Base-by-base conservation (phyloP, 2,113 vertebrate species). In the Datnioides undecimradiatus region DNA sequence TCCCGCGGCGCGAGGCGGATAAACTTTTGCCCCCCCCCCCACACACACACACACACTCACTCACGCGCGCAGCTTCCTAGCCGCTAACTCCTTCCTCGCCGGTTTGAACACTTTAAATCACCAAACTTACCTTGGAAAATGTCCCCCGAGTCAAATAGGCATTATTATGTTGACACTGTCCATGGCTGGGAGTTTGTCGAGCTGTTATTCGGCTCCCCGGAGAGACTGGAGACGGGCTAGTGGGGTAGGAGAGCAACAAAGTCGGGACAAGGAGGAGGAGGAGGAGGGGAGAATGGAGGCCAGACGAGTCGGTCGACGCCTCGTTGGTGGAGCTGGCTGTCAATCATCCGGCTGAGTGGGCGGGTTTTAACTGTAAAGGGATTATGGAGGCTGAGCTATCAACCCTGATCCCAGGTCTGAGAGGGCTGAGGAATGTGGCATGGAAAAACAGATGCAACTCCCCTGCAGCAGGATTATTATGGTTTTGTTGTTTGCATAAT, bases 131-230 rank as follows among this genome's bases (percentile, higher is more conserved):
- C 92, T 93, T 93, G 86, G 52, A 88, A 80, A 69, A 52, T 73
- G 6, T 84, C 80, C 81, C 81, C 70, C 58, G 76, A 76, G 85
- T 93, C 79, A 93, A 75, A 82, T 60, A 19, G 90, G 73, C 87
- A 88, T 88, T 86, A 92, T 90, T 80, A 86, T 90, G 34, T 93
- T 90, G 76, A 93, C 91, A 31, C 79, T 90, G 78, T 93, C 92
- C 92, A 93, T 93, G 90, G 66, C 54, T 69, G 86, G 54, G 33
- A 75, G 69, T 67, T 68, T 8, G 11, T 54, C 63, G 73, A 59
- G 81, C 25, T 69, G 81, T 80, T 85, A 67, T 59, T 80, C 63
- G 80, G 79, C 52, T 83, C 78, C 68, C 79, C 72, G 60, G 80
- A 65, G 77, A 82, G 69, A 76, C 64, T 57, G 27, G 51, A 60